These are phyloP conservation scores for Umimayanthus chanpuru DNA, from an alignment of 92 coral and sea anemone species.

Conservation along the genomic window DNA sequence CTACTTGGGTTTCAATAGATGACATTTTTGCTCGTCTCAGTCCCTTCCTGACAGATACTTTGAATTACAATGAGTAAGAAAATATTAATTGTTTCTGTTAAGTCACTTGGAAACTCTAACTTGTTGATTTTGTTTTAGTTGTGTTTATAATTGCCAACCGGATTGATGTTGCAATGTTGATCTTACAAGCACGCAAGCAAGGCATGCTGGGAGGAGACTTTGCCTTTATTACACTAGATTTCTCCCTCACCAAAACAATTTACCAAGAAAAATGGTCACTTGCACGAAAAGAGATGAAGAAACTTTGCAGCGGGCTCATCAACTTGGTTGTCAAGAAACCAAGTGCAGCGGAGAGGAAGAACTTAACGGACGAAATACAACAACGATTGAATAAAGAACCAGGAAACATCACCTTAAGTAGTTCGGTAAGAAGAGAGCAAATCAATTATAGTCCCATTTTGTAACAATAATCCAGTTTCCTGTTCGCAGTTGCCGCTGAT, in stretches of 20 bases:
- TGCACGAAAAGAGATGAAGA: conserved; percentile 32
- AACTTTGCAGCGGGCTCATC: conserved; percentile 61
- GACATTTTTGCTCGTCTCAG: no score
- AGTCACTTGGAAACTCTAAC: neutral
- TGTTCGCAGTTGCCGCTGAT: no score
- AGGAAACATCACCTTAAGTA: neutral
- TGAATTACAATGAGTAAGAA: no score
- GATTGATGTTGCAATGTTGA: conserved; percentile 43
- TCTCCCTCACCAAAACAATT: conserved; percentile 11
- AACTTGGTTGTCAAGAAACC: conserved; percentile 71
- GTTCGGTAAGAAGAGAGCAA: neutral
- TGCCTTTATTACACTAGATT: conserved; percentile 82
- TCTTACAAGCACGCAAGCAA: conserved; percentile 62
- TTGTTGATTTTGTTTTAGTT: conserved; percentile 35
- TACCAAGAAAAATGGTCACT: neutral
- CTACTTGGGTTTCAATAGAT: no score
- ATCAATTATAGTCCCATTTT: no score
- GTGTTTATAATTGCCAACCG: conserved; percentile 64
- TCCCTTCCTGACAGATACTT: no score
- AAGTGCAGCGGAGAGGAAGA: conserved; percentile 2
- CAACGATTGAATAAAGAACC: conserved; percentile 20
- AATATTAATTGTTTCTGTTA: no score
- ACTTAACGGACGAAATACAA: conserved; percentile 46
- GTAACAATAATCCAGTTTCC: no score
- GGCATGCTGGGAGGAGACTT: conserved; percentile 80